phyloP scores from a whole-genome alignment of 2,113 vertebrate genomes.

The Reinhardtius hippoglossoides region DNA sequence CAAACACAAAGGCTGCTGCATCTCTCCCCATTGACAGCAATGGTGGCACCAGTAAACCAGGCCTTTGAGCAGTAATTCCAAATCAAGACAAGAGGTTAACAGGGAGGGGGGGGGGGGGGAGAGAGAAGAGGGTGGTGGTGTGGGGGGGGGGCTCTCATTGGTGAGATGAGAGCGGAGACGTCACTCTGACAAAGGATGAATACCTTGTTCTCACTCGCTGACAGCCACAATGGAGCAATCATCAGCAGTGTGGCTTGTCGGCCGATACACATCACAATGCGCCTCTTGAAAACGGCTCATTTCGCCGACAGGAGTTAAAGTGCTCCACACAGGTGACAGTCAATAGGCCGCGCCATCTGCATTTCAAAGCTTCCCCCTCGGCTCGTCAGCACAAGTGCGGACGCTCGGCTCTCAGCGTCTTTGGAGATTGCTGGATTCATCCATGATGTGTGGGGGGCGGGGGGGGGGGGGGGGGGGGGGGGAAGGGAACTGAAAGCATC shows the following conservation, averaged over 20 bases:
- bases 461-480: too few species aligned
- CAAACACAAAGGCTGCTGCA: not conserved
- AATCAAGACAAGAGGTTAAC: conserved; percentile 68
- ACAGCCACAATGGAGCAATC: conserved; percentile 82
- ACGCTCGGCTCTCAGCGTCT: not conserved
- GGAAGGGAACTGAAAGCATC: not conserved
- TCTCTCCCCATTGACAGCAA: conserved; percentile 20
- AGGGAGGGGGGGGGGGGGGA: conserved; percentile 5
- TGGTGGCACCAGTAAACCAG: conserved; percentile 28
- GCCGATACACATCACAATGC: conserved; percentile 74
- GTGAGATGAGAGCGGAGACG: conserved; percentile 53
- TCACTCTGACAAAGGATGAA: conserved; percentile 72
- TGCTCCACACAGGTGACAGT: conserved; percentile 80
- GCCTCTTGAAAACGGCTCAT: conserved; percentile 65
- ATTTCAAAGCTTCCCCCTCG: conserved; percentile 73
- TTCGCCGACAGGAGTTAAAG: conserved; percentile 70
- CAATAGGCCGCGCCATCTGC: conserved; percentile 76
- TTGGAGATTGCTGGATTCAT: conserved; percentile 12
- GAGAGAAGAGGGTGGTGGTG: not conserved
- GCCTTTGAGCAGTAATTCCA: conserved; percentile 52
- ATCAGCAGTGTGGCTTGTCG: conserved; percentile 70
- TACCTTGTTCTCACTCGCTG: conserved; percentile 70
- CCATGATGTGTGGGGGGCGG: not conserved
- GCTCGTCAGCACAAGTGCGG: conserved; percentile 9
- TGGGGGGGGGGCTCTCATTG: conserved; percentile 18